Conservation (phyloP, 2,888 invertebrate genomes). For the Osmoderma eremita region DNA sequence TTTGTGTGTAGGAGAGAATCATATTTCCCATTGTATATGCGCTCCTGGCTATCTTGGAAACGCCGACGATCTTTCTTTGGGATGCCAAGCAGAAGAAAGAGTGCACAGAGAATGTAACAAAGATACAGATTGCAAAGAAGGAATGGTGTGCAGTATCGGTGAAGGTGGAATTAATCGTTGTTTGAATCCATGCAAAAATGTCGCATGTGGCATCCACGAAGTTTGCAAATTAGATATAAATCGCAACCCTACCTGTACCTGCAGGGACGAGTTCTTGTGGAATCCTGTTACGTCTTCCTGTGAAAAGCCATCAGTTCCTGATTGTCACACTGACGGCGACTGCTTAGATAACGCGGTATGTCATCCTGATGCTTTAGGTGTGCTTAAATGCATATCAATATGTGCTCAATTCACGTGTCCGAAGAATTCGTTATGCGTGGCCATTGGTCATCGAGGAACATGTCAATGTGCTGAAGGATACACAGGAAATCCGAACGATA, state of each 20-base stretch:
- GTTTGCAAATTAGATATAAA: conserved; percentile 74
- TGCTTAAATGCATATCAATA: conserved; percentile 81
- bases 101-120: conserved; percentile 72
- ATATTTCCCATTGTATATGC: conserved; percentile 87
- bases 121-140: conserved; percentile 77
- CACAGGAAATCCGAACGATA: conserved; percentile 89
- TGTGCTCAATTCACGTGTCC: conserved; percentile 87
- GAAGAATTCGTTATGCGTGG: conserved; percentile 82
- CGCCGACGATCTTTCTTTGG: conserved; percentile 80
- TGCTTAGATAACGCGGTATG: conserved; percentile 79
- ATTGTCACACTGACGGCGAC: conserved; percentile 77
- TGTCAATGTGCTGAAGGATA: conserved; percentile 88
- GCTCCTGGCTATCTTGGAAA: conserved; percentile 84
- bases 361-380: conserved; percentile 84
- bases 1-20: conserved; percentile 83
- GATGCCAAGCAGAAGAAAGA: conserved; percentile 79
- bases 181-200: conserved; percentile 80
- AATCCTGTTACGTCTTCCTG: conserved; percentile 84
- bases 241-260: conserved; percentile 81
- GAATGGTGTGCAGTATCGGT: conserved; percentile 75
- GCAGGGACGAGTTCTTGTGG: conserved; percentile 82
- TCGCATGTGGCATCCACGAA: conserved; percentile 86
- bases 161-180: conserved; percentile 75
- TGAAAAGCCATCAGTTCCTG: conserved; percentile 88
- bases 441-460: conserved; percentile 76